Evolutionary conservation across 2,113 vertebrate species (phyloP).

Genomic region (Chamaea fasciata): DNA sequence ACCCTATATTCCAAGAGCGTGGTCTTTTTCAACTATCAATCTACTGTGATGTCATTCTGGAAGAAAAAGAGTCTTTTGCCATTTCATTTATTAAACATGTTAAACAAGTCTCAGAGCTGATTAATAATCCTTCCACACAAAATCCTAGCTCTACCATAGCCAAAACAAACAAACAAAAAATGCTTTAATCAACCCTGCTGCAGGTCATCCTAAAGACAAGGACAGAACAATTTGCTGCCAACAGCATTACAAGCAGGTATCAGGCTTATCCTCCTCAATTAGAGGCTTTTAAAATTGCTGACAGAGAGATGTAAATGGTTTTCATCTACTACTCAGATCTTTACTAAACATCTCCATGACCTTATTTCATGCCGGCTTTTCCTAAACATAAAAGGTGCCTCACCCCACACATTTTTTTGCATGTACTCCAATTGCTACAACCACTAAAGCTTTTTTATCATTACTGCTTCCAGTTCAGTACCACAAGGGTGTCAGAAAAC

Average conservation of each 20-base stretch:
- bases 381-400: background rate
- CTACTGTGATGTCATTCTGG: background rate
- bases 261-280: background rate
- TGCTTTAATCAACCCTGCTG: background rate
- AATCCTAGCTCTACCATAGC: background rate
- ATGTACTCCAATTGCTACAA: background rate
- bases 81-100: background rate
- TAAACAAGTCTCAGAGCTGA: conserved; percentile 13
- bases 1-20: background rate
- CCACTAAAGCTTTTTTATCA: background rate
- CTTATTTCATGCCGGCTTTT: background rate
- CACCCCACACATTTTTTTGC: background rate
- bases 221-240: background rate
- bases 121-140: conserved; percentile 11
- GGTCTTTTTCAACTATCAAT: background rate
- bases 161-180: conserved; percentile 41
- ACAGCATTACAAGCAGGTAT: conserved; percentile 25
- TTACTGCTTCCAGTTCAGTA: background rate
- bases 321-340: background rate
- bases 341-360: background rate
- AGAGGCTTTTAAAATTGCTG: conserved; percentile 7
- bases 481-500: background rate
- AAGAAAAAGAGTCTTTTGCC: background rate
- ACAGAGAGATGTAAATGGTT: background rate
- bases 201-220: conserved; percentile 21